A percentile compares a stretch with the other conserved stretches of the same genome.
Conservation (phyloP, 2,888 invertebrate species). For the Auanema freiburgensis region DNA sequence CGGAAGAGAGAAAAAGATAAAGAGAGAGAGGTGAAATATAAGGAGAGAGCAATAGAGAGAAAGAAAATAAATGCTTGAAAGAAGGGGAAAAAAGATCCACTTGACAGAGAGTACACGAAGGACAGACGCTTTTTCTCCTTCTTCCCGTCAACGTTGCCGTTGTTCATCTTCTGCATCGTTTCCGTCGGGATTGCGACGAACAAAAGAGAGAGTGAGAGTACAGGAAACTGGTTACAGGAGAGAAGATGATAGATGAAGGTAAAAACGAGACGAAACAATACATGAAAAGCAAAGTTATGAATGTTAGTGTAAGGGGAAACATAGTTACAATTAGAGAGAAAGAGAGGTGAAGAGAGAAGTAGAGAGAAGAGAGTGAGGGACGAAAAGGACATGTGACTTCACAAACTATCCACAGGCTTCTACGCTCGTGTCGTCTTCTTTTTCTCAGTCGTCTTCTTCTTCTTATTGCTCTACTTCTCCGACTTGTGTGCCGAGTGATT, state of each 20-base stretch:
- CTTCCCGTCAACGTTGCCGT: slow-evolving; percentile 1
- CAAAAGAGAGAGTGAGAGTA: slow-evolving; percentile 1
- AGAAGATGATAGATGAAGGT: not conserved
- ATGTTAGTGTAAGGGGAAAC: not conserved
- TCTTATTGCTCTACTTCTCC: too few relatives aligned
- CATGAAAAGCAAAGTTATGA: slow-evolving; percentile 1
- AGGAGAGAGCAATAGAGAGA: too few relatives aligned
- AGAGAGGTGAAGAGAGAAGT: slow-evolving; percentile 2
- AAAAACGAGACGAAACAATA: not conserved
- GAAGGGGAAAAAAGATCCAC: not conserved
- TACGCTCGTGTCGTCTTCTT: too few relatives aligned
- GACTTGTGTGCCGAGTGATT: too few relatives aligned
- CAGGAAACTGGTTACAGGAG: not conserved
- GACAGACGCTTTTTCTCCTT: slow-evolving; percentile 1
- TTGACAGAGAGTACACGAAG: slow-evolving; percentile 1
- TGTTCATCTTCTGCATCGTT: slow-evolving; percentile 11
- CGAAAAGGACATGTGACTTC: not conserved
- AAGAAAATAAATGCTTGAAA: too few relatives aligned
- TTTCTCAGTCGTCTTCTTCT: too few relatives aligned
- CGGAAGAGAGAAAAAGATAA: slow-evolving; percentile 4
- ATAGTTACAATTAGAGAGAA: slow-evolving; percentile 1
- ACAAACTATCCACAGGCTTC: too few relatives aligned
- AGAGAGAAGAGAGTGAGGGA: not conserved
- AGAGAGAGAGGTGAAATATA: not conserved
- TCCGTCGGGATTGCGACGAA: slow-evolving; percentile 23